Evolutionary conservation across 2,888 invertebrate species (phyloP).

Genomic region (Drosophila histrio): DNA sequence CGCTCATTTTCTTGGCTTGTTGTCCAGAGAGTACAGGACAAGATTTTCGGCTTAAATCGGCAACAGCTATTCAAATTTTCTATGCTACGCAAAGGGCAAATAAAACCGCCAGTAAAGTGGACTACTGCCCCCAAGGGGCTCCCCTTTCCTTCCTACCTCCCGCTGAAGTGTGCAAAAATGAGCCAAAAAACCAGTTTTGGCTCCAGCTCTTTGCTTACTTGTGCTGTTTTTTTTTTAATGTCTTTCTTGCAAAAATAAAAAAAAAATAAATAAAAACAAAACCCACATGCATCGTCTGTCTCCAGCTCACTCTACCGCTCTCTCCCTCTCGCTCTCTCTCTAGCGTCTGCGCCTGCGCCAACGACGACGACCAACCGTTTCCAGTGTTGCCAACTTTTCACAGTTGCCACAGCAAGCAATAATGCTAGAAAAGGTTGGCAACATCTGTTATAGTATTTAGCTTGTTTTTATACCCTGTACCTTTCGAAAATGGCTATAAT

Average conservation of each 20-base stretch:
- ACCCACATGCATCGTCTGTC: slow-evolving; percentile 67
- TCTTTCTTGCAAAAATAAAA: slow-evolving; percentile 57
- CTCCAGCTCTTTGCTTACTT: slow-evolving; percentile 38
- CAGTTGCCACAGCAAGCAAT: too few relatives aligned
- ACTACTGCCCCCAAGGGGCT: background rate
- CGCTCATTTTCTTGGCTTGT: background rate
- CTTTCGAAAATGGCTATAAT: too few relatives aligned
- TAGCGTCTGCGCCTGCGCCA: slow-evolving; percentile 34
- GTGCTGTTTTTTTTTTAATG: slow-evolving; percentile 45
- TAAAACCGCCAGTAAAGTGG: background rate
- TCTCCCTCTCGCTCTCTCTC: background rate
- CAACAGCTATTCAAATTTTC: slow-evolving; percentile 42
- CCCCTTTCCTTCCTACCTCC: background rate
- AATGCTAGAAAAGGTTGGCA: too few relatives aligned
- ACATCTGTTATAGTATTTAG: too few relatives aligned
- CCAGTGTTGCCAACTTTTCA: too few relatives aligned
- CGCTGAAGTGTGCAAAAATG: slow-evolving; percentile 35
- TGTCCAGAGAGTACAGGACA: background rate
- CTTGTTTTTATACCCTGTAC: too few relatives aligned
- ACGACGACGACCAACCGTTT: slow-evolving; percentile 3
- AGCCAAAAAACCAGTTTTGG: slow-evolving; percentile 66
- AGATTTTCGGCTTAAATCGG: slow-evolving; percentile 15
- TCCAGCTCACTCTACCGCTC: background rate
- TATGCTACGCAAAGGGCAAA: slow-evolving; percentile 42
- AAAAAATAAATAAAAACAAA: slow-evolving; percentile 34